Conservation (phyloP, 1,140 invertebrate genomes). For the Cotesia typhae region DNA sequence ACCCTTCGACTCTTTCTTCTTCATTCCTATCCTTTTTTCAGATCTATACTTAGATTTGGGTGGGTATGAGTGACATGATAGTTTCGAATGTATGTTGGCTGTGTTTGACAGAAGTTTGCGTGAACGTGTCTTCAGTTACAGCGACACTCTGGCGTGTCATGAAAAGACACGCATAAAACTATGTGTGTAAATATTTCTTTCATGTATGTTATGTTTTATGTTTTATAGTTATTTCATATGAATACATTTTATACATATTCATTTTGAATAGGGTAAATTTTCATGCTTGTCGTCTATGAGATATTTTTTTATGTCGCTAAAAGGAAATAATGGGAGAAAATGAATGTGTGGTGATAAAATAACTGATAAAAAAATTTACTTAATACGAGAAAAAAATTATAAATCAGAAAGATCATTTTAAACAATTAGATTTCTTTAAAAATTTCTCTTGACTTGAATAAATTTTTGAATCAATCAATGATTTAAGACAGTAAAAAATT, state of each 20-base stretch:
- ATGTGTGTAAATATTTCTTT: not conserved
- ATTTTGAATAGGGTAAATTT: constrained; percentile 16
- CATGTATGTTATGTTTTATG: not conserved
- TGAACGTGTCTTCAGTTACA: constrained; percentile 46
- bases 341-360: no score
- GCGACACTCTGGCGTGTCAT: constrained; percentile 32
- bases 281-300: constrained; percentile 22
- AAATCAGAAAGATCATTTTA: no score
- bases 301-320: not conserved
- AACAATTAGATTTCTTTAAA: no score
- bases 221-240: constrained; percentile 3
- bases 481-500: no score
- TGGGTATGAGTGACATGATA: not conserved
- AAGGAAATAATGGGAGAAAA: no score
- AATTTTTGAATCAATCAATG: no score
- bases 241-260: not conserved
- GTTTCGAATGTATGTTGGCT: constrained; percentile 6
- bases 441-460: no score
- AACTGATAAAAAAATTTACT: no score
- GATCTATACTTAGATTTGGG: not conserved
- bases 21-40: constrained; percentile 7
- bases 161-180: constrained; percentile 17
- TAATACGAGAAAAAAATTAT: no score
- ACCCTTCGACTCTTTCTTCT: not conserved
- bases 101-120: constrained; percentile 42